Base-by-base conservation (phyloP, 2,113 vertebrate species). In the Puffinus mauretanicus region DNA sequence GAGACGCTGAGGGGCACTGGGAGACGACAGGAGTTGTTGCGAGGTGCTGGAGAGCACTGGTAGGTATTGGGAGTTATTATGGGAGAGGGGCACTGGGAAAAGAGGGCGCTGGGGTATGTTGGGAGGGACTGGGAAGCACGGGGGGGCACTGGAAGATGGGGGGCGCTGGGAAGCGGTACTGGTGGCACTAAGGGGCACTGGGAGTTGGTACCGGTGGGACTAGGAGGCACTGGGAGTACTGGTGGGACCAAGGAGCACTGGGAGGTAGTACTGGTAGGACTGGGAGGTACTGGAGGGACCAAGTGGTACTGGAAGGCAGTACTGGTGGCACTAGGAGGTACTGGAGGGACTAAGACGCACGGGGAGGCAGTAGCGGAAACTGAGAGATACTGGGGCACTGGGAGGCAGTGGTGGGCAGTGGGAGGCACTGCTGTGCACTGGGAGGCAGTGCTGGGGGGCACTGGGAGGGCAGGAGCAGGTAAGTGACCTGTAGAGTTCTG, bases 11-110 rank as follows among this genome's bases (percentile, higher is more conserved):
- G 38, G 27, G 54, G 49, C 5, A 2, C 10, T 42, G 40, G 10
- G 51, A 9, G 13, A 4, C 4, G 52, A 13, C 0, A 22, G 11
- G 42, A 36, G 36, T 8, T 24, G 7, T 15, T 42, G 13, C 5
- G 44, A 29, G 34, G 12, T 10, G 14, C 13, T 38, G 57, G 44
- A 21, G 79, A 13, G 42, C 22, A 4, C 11, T 17, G 57, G 26
- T 10, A 15, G 8, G 12, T 19, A 1, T 6, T 60, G 51, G 40
- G 42, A 6, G 2, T 27, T 54, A 1, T 32, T 30, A 8, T 1
- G 40, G 16, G 11, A 7, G 34, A 10, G 29, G 21, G 6, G 7
- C 42, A 21, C 5, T 24, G 67, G 36, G 27, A 51, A 61, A 30
- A 34, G 36, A 8, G 36, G 3, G 30, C 0, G 13, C 10, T 32